Base-by-base conservation (phyloP, 2,113 vertebrate species). In the Raphicerus campestris region DNA sequence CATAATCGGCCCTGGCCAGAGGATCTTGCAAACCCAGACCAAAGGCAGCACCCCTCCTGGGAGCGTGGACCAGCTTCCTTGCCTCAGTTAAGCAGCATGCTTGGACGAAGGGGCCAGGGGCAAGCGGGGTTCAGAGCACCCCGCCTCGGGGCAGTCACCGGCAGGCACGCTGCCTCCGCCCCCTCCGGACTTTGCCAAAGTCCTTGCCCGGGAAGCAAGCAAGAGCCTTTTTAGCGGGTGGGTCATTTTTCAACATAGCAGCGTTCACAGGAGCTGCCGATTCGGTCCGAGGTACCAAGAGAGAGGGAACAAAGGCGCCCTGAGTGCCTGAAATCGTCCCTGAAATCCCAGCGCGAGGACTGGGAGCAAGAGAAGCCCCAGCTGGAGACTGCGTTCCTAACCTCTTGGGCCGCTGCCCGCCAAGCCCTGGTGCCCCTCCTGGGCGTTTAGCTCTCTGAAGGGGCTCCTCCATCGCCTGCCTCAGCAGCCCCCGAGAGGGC, bases 201-300 rank as follows among this genome's bases (percentile, higher is more conserved):
- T 11, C 47, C 32, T 11, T 86, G 35, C 51, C 81, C 17, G 39
- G 60, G 42, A 85, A 22, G 77, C 0, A 24, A 42, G n/a, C 26
- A 56, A 56, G 51, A n/a, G 5, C 30, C 58, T 81, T 73, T 53
- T 55, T 22, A 56, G 20, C 55, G 30, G 53, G 81, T 1, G 47
- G 55, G 28, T 45, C 42, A 5, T 8, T 22, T 42, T 73, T 51
- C 6, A 6, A 87, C 20, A 39, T 13, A 87, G 51, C 24, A 10
- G 20, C 2, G 1, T 14, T 24, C 2, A 6, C 35, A 35, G 51
- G 17, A 1, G n/a, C 26, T 45, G 45, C 66, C 14, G 1, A 82
- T 51, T 49, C 8, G 16, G 35, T 35, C 88, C 14, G 13, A 75
- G 16, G 42, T 19, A 58, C 49, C 51, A 14, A 82, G 78, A 60